Percentiles rank a stretch among this genome's conserved stretches.
These are phyloP conservation scores for Cassiopea xamachana DNA, from an alignment of 30 jellyfish, hydroid and myxozoan genomes.

Conservation along the genomic window DNA sequence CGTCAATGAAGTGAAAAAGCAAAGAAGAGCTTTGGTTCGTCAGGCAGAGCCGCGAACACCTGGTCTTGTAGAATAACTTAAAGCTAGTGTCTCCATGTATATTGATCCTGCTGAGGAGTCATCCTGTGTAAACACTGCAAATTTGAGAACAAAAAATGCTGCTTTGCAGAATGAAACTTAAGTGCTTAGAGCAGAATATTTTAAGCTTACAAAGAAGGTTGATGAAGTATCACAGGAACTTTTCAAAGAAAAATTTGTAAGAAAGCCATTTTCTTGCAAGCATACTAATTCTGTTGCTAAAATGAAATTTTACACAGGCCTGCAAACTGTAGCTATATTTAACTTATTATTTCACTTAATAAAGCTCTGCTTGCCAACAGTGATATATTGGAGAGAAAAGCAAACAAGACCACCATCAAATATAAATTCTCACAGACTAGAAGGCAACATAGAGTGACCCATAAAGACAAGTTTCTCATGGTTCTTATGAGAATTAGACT, in stretches of 20 bases:
- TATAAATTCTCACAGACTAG: background rate
- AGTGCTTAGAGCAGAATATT: background rate
- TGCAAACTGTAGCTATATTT: slow-evolving; percentile 29
- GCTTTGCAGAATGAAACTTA: background rate
- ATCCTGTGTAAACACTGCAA: background rate
- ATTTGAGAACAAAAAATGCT: background rate
- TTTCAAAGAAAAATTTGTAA: background rate
- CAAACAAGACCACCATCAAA: background rate
- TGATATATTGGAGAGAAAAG: background rate
- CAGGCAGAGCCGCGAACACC: background rate
- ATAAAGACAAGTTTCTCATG: slow-evolving; percentile 15
- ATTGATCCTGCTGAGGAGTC: slow-evolving; percentile 8
- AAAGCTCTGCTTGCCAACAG: slow-evolving; percentile 29
- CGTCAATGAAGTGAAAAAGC: background rate
- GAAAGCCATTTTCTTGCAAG: slow-evolving; percentile 8
- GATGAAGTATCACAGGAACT: background rate
- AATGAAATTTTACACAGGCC: slow-evolving; percentile 47
- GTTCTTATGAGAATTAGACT: slow-evolving; percentile 5
- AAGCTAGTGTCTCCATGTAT: background rate
- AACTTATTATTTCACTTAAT: slow-evolving; percentile 5
- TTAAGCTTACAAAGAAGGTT: background rate
- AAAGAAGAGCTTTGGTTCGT: background rate
- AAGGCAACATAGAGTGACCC: slow-evolving; percentile 5
- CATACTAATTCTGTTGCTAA: slow-evolving; percentile 19
- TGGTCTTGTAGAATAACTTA: background rate